Evolutionary conservation across 1,140 invertebrate species (phyloP).

Genomic region (Drosophila hydei): DNA sequence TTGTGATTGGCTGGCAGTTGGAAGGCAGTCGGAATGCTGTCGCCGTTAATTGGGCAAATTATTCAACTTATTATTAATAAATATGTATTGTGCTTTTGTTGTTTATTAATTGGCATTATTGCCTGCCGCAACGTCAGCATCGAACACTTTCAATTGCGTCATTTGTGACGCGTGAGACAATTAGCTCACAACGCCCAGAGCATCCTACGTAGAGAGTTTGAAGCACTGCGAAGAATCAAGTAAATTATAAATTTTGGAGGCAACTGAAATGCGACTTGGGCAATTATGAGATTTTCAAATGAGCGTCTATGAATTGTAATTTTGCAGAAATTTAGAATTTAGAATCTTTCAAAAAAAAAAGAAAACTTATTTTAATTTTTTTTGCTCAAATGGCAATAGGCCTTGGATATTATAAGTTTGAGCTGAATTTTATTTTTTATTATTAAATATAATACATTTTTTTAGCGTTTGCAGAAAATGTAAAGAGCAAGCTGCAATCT

Average conservation of each 20-base stretch:
- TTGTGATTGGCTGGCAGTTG: conserved; percentile 44
- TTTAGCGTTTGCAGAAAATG: too few species aligned
- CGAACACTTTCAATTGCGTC: conserved; percentile 57
- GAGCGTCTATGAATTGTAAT: too few species aligned
- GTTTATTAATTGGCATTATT: conserved; percentile 78
- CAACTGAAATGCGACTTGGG: not conserved
- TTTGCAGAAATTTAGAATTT: too few species aligned
- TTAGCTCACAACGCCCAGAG: conserved; percentile 14
- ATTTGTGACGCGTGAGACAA: conserved; percentile 64
- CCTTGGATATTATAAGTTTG: too few species aligned
- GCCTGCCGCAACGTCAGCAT: conserved; percentile 36
- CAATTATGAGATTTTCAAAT: too few species aligned
- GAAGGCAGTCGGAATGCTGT: conserved; percentile 58
- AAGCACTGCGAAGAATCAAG: conserved; percentile 9
- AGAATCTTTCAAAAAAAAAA: too few species aligned
- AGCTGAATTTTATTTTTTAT: too few species aligned
- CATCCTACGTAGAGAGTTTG: conserved; percentile 1
- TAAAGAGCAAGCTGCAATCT: too few species aligned
- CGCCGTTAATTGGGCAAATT: conserved; percentile 75
- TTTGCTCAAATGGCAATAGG: too few species aligned
- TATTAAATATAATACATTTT: too few species aligned
- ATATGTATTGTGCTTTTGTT: conserved; percentile 69
- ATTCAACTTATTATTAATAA: conserved; percentile 78
- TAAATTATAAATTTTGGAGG: not conserved
- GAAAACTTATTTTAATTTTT: too few species aligned